Conservation (phyloP, 1,140 invertebrate genomes). For the silkworm (Bombyx mori) region ASM3026992v2 NC_085131.1:9312001-9312500, state of each 20-base stretch:
- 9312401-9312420: no score
- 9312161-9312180: conserved; percentile 51
- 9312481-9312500: no score
- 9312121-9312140: background rate
- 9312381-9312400: no score
- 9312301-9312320: conserved; percentile 24
- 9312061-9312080: background rate
- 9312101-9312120: background rate
- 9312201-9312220: conserved; percentile 32
- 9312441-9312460: no score
- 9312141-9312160: conserved; percentile 32
- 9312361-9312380: no score
- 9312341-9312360: background rate
- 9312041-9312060: background rate
- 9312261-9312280: conserved; percentile 48
- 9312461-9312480: no score
- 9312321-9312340: background rate
- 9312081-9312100: conserved; percentile 3
- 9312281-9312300: conserved; percentile 44
- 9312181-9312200: conserved; percentile 35
- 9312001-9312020: conserved; percentile 50
- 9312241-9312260: conserved; percentile 26
- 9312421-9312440: no score
- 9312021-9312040: conserved; percentile 8
- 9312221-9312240: conserved; percentile 33